Base-by-base conservation (phyloP, 2,888 invertebrate genomes). In the Drosophila limbata region DNA sequence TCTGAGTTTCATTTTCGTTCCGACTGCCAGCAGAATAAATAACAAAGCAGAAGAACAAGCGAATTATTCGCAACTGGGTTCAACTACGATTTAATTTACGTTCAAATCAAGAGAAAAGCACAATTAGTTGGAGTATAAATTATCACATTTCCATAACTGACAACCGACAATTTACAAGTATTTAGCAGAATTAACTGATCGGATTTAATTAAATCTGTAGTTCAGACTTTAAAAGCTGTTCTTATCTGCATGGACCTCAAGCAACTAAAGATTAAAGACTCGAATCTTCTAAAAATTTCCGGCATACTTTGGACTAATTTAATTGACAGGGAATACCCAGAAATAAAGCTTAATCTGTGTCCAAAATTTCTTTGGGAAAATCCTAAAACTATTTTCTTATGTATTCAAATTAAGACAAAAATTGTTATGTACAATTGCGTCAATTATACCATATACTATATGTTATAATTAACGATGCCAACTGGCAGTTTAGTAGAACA, bases 1-100 rank as follows among this genome's bases (percentile, higher is more conserved):
- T 47, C 48, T 59, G 31, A 31, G 37, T 31, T 59, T 59, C 13
- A 28, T 55, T 55, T 25, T 42, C 42, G 31, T 6, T 25, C 15
- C 25, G 11, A 3, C n/a, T 33, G 19, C 13, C 42, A 53, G 10
- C 15, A 51, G 25, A 52, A 39, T 21, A 44, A 45, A 33, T n/a
- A 45, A 19, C 11, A 15, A 17, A 31, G 21, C 4, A 8, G 5
- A 21, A 5, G 52, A 4, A 4, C 3, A 3, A 11, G 8, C 19
- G 15, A 42, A 44, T n/a, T 21, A 55, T 10, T 31, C 44, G 33
- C 44, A 55, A n/a, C 25, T 52, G 39, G 15, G 17, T 28, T 31
- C n/a, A 15, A 15, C 31, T 47, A 17, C 15, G 5, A 31, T 31
- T 45, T 25, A 8, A 11, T 11, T 21, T 37, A 37, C 37, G 5